A percentile compares a stretch with the other conserved stretches of the same genome.
Evolutionary conservation across 2,113 vertebrate species (phyloP).

Genomic region (Pteronura brasiliensis): DNA sequence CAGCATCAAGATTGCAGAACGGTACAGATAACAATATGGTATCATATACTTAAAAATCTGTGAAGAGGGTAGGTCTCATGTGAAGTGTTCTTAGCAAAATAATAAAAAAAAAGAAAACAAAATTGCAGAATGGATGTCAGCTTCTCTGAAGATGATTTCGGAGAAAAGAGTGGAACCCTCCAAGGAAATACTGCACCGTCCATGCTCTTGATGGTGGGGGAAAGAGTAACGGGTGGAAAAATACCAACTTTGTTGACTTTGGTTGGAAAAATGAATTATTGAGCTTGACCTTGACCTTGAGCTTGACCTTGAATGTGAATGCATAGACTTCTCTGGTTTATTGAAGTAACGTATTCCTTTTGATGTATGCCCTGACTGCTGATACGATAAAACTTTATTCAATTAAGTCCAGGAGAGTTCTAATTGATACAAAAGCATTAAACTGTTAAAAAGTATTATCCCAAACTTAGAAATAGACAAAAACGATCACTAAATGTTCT

Average conservation of each 20-base stretch:
- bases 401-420: not conserved
- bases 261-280: not conserved
- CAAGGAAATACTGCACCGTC: not conserved
- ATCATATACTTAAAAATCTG: not conserved
- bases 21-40: not conserved
- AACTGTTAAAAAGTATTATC: conserved; percentile 3
- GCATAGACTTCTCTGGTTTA: not conserved
- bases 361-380: not conserved
- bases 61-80: not conserved
- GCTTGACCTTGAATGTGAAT: not conserved
- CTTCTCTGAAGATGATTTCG: conserved; percentile 14
- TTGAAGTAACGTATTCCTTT: not conserved
- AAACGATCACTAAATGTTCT: not conserved
- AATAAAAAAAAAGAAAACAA: not conserved
- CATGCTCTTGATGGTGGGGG: not conserved
- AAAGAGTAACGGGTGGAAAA: not conserved
- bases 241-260: not conserved
- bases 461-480: not conserved
- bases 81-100: not conserved
- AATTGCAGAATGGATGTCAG: not conserved
- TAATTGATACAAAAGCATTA: not conserved
- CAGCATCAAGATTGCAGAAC: not conserved
- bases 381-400: not conserved
- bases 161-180: not conserved
- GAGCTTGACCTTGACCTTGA: not conserved